Conservation (phyloP, 2,888 invertebrate genomes). For the Napeogenes inachia region DNA sequence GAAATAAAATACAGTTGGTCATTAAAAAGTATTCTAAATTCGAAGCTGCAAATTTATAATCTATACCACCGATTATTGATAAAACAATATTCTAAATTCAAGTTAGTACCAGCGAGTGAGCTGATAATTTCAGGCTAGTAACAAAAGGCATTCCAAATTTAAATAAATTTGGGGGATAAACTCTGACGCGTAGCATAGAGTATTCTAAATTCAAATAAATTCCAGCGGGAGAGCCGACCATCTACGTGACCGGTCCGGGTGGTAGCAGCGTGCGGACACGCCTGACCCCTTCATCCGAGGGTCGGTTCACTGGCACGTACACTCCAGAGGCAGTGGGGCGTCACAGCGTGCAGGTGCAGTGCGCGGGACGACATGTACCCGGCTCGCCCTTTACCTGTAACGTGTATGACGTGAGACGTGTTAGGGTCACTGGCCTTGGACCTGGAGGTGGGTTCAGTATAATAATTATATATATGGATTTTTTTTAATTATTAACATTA, state of each 20-base stretch:
- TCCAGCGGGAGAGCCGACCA: slow-evolving; percentile 80
- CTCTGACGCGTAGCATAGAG: background rate
- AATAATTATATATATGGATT: background rate
- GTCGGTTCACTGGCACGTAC: slow-evolving; percentile 87
- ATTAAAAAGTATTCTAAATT: too few relatives aligned
- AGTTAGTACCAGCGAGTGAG: too few relatives aligned
- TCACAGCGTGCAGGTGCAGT: slow-evolving; percentile 88
- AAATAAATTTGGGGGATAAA: background rate
- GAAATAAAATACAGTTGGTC: too few relatives aligned
- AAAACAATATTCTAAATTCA: background rate
- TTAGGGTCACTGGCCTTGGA: slow-evolving; percentile 81
- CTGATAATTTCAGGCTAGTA: background rate
- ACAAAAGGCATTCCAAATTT: background rate
- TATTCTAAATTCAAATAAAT: slow-evolving; percentile 3
- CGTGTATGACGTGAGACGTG: slow-evolving; percentile 93
- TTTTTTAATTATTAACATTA: too few relatives aligned
- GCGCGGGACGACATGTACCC: slow-evolving; percentile 89
- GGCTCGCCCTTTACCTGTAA: slow-evolving; percentile 97
- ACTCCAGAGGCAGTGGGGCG: slow-evolving; percentile 92
- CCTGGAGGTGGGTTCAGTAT: slow-evolving; percentile 54
- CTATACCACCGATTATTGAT: too few relatives aligned
- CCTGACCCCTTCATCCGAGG: slow-evolving; percentile 79
- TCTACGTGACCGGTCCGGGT: slow-evolving; percentile 89
- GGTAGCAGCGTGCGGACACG: slow-evolving; percentile 87
- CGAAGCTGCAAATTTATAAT: too few relatives aligned